These are phyloP conservation scores for Lineus longissimus DNA, from an alignment of 1,140 invertebrate genomes.

Conservation along the genomic window DNA sequence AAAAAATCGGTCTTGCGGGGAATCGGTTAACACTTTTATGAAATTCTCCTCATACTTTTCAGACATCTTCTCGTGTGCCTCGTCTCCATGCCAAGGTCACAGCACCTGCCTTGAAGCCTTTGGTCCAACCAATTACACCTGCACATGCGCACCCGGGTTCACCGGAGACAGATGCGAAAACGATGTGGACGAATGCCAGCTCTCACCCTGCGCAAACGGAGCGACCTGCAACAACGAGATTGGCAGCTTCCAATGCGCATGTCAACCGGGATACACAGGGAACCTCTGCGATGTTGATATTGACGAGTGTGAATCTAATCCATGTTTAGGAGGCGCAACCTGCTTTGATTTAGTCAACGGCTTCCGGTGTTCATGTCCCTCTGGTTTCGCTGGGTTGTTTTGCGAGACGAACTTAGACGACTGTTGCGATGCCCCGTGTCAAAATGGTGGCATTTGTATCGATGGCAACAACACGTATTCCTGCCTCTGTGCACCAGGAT, in stretches of 20 bases:
- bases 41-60: too few relatives aligned
- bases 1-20: too few relatives aligned
- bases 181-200: not conserved
- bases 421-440: not conserved
- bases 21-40: too few relatives aligned
- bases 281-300: constrained; percentile 18
- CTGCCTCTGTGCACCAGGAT: constrained; percentile 70
- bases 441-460: constrained; percentile 11
- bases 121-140: constrained; percentile 26
- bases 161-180: constrained; percentile 65
- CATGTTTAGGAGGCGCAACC: constrained; percentile 77
- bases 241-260: constrained; percentile 9
- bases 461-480: constrained; percentile 33
- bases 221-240: constrained; percentile 65
- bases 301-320: constrained; percentile 64
- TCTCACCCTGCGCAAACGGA: constrained; percentile 80
- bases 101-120: too few relatives aligned
- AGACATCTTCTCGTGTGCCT: too few relatives aligned
- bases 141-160: constrained; percentile 60
- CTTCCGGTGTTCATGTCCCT: constrained; percentile 78
- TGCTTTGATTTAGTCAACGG: constrained; percentile 87
- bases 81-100: too few relatives aligned
- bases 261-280: constrained; percentile 16
- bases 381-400: constrained; percentile 60
- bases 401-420: constrained; percentile 55